Evolutionary conservation across 2,797 vertebrate species (phyloP), one percentile per base, ranked within the genome.

Genomic region (Megaceryle alcyon): DNA sequence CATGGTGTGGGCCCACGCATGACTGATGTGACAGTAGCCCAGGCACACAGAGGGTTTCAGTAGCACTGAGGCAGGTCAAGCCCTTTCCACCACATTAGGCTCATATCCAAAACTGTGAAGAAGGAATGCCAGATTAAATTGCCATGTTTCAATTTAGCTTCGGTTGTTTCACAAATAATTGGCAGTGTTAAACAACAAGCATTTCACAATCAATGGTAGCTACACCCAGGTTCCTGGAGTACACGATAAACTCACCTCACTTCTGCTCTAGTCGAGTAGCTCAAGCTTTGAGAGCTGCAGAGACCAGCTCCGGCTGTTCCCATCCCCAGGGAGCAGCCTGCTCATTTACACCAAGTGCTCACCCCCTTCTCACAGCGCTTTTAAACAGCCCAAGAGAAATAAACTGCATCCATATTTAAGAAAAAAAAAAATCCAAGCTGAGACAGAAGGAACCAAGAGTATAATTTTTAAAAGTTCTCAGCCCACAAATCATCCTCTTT

Each of bases 401-500:
- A 66, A 54, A 90, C 7, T 37, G 35, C 68, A 88, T 35, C 60
- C 57, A 13, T 57, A 51, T 68, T 66, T 25, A 16, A 21, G 31
- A 8, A 43, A 25, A 7, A 29, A 14, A 0, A 21, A 72, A 84
- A 69, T 9, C 37, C 46, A 59, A 51, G 26, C 68, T 35, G 33
- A 43, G 37, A 56, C 46, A 53, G 51, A 93, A 78, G 68, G 76
- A 90, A 88, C 20, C 20, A 56, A 29, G 56, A 87, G 44, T 56
- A 88, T 56, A 0, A 7, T 61, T 92, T 96, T 88, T 73, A 64
- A 89, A 83, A 92, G 33, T 85, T 72, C 86, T 73, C 94, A 83
- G 82, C 80, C 80, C 87, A 87, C 93, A 93, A 70, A 94, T 84
- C 85, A 79, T 63, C 28, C 75, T 79, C 78, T 60, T 77, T 51